These are phyloP conservation scores for Ylistrum balloti DNA, from an alignment of 1,140 invertebrate genomes.

Conservation along the genomic window DNA sequence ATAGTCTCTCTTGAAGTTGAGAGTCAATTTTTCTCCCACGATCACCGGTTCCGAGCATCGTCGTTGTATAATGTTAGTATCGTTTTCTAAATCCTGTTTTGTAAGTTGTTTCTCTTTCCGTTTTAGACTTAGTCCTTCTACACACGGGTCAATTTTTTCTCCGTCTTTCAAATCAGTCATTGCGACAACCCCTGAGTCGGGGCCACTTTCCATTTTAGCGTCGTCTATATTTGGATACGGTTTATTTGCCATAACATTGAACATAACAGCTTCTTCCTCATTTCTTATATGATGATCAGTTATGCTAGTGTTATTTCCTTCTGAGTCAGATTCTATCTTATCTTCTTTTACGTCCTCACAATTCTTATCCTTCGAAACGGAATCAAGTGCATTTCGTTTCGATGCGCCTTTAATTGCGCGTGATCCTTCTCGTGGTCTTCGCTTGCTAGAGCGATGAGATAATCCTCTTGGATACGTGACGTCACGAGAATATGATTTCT, in stretches of 20 bases:
- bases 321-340: not conserved
- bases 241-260: not conserved
- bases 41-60: slow-evolving; percentile 1
- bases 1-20: not conserved
- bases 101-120: not conserved
- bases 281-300: not conserved
- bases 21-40: not conserved
- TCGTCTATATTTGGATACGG: not conserved
- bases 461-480: not conserved
- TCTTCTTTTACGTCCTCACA: not conserved
- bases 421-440: not conserved
- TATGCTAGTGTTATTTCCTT: not conserved
- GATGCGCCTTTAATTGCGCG: not conserved
- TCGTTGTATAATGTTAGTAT: not conserved
- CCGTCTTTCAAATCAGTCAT: not conserved
- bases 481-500: not conserved
- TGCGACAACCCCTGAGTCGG: not conserved
- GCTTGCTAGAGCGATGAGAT: not conserved
- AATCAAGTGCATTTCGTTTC: not conserved
- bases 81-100: not conserved
- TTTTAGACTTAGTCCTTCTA: not conserved
- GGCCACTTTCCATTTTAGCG: not conserved
- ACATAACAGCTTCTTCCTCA: not conserved
- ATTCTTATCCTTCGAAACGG: not conserved
- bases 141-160: not conserved